phyloP scores from a whole-genome alignment of 2,797 vertebrate species.

The Argentina silus region DNA sequence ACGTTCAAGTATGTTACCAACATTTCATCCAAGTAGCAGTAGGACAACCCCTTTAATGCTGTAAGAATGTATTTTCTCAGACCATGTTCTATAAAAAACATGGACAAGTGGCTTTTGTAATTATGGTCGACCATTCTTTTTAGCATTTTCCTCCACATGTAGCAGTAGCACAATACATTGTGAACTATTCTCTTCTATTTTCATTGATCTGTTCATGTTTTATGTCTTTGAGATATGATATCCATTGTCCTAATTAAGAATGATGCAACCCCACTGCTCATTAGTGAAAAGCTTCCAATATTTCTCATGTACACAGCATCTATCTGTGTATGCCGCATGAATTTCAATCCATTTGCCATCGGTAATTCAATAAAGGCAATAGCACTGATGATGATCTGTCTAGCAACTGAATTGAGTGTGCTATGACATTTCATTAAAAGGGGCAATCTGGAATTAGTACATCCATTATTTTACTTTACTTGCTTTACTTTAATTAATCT shows the following conservation, averaged over 20 bases:
- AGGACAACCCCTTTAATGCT: too few relatives aligned
- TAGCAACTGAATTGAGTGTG: background rate
- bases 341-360: background rate
- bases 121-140: too few relatives aligned
- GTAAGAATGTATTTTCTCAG: too few relatives aligned
- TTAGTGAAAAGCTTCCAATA: background rate
- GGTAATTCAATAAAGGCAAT: conserved; percentile 1
- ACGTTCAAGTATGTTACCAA: too few relatives aligned
- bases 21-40: too few relatives aligned
- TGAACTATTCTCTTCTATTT: background rate
- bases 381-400: background rate
- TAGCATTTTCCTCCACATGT: too few relatives aligned
- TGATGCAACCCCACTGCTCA: background rate
- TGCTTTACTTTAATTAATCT: too few relatives aligned
- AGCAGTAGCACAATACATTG: background rate
- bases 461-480: too few relatives aligned
- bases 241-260: background rate
- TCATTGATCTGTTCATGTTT: background rate
- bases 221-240: background rate
- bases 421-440: too few relatives aligned
- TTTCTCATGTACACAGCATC: background rate
- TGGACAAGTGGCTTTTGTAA: too few relatives aligned
- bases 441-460: too few relatives aligned
- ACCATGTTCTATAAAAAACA: too few relatives aligned
- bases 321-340: background rate